Conservation (phyloP, 2,888 invertebrate species). For the Pachliopta kotzebuea region DNA sequence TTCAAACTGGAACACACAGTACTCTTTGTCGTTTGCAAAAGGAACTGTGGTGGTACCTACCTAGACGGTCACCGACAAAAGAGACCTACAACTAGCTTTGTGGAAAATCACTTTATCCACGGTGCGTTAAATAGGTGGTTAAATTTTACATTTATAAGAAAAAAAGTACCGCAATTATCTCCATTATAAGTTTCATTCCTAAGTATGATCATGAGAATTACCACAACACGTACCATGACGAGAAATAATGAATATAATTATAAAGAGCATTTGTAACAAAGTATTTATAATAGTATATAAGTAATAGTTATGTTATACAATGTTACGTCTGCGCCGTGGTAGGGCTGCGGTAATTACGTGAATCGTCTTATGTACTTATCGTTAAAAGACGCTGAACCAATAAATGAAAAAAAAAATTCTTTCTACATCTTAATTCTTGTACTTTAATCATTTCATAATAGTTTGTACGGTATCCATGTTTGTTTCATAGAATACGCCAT, state of each 20-base stretch:
- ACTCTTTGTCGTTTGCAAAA: too few species aligned
- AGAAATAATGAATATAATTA: neutral
- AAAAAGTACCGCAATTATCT: too few species aligned
- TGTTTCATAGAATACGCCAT: constrained; percentile 10
- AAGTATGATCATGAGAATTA: too few species aligned
- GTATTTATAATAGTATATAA: neutral
- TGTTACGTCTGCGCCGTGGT: constrained; percentile 4
- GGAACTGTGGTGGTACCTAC: too few species aligned
- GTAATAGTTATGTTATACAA: neutral
- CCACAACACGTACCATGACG: too few species aligned
- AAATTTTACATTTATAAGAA: too few species aligned
- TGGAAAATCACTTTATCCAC: too few species aligned
- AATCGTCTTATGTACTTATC: constrained; percentile 18
- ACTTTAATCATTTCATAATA: constrained; percentile 19
- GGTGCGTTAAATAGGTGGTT: too few species aligned
- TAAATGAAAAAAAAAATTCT: constrained; percentile 10
- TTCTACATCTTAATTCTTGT: neutral
- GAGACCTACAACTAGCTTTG: too few species aligned
- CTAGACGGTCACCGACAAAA: too few species aligned
- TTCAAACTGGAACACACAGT: too few species aligned
- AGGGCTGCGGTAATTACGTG: constrained; percentile 15
- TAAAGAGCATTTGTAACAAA: neutral
- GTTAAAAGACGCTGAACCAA: constrained; percentile 13
- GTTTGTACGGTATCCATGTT: constrained; percentile 24
- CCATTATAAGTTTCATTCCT: too few species aligned